Evolutionary conservation across 2,797 vertebrate genomes (phyloP), one percentile per base, ranked within the genome.

Genomic region (Lindbergichthys nudifrons): DNA sequence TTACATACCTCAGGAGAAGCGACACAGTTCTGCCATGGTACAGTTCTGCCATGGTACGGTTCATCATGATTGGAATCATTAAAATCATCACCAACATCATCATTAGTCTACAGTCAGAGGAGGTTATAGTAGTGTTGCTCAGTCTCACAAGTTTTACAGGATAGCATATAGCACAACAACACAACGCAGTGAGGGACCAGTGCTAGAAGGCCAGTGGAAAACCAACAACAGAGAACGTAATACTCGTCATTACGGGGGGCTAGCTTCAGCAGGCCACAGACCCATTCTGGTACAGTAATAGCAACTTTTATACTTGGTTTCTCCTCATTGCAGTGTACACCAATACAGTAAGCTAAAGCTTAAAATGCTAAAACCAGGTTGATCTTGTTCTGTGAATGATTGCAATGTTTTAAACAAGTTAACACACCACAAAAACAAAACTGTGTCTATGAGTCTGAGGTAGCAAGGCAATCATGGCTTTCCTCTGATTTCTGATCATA

Each of bases 391-490:
- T 87, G 67, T 82, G 63, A 85, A 72, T 61, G 82, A 84, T 76
- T 86, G 88, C 81, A 67, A 85, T 73, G 85, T 82, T 79, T 79
- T 43, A 82, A 83, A 88, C 80, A 78, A 71, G 70, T 85, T 85
- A 73, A 88, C 70, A 79, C 87, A 92, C 92, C 92, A 95, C 90
- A 84, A 88, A 82, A 96, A 93, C 90, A 88, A 94, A 94, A 90
- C 88, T 91, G 95, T 93, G 95, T 95, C 90, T 90, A 93, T 92
- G 87, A 93, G 91, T 94, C 94, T 98, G 98, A 99, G 98, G 98
- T 99, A 99, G 98, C 97, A 97, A 98, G 96, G 96, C 95, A 97
- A 96, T 96, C 95, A 96, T 97, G 96, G 97, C 96, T 99, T 98
- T 97, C 95, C 95, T 96, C 95, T 96, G 94, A 94, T 96, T 96